phyloP scores from a whole-genome alignment of 2,113 vertebrate species.

The Vidua chalybeata region DNA sequence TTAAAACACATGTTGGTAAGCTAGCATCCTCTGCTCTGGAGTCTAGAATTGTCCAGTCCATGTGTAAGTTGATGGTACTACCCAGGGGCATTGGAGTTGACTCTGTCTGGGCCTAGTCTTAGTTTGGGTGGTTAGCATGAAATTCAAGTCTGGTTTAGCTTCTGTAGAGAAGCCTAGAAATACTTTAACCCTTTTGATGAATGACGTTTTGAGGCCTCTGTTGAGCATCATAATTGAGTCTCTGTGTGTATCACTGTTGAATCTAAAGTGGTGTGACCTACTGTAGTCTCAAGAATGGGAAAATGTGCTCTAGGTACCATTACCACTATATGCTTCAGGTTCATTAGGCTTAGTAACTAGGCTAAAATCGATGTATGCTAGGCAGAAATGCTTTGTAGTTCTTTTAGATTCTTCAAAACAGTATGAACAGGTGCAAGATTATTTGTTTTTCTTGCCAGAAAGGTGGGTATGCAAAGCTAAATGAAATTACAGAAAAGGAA shows the following conservation, averaged over 20 bases:
- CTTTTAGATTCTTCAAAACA: background rate
- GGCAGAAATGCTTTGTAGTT: background rate
- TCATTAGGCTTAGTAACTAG: background rate
- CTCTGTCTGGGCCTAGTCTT: background rate
- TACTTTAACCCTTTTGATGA: background rate
- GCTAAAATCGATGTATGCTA: background rate
- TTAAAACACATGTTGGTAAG: background rate
- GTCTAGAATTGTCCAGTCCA: rapidly evolving
- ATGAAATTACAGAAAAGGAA: background rate
- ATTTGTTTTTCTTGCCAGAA: background rate
- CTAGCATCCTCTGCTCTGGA: background rate
- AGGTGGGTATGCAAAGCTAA: background rate
- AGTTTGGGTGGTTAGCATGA: background rate
- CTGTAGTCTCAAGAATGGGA: background rate
- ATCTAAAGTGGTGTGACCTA: background rate
- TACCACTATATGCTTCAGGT: background rate
- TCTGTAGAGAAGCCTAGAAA: background rate
- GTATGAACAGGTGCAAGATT: background rate
- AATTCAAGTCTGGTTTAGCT: background rate
- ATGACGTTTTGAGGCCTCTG: background rate
- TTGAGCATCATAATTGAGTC: background rate
- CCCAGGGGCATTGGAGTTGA: background rate
- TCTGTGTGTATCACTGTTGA: background rate
- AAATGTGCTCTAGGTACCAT: background rate
- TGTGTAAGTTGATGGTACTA: background rate